These are phyloP conservation scores for Drosophila mulleri DNA, from an alignment of 2,888 invertebrate genomes.

Conservation along the genomic window DNA sequence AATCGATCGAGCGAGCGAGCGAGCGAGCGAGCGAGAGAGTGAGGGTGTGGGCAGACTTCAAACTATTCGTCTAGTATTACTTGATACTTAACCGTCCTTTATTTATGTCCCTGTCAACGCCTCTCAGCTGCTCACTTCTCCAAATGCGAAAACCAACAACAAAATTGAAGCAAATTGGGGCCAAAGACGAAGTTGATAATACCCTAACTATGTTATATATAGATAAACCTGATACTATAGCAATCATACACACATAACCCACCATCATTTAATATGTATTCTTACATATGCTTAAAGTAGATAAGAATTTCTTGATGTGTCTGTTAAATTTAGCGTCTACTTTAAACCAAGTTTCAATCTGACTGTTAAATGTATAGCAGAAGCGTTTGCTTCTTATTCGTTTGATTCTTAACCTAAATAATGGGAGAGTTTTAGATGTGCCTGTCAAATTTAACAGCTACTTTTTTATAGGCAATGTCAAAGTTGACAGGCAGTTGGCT, in stretches of 20 bases:
- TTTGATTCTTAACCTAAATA: not conserved
- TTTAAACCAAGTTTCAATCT: too few relatives aligned
- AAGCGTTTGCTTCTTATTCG: not conserved
- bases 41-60: constrained; percentile 27
- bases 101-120: constrained; percentile 83
- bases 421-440: too few relatives aligned
- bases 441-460: not conserved
- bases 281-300: too few relatives aligned
- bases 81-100: constrained; percentile 73
- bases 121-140: constrained; percentile 78
- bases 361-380: not conserved
- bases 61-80: constrained; percentile 79
- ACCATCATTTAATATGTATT: not conserved
- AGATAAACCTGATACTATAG: too few relatives aligned
- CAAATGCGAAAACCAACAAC: constrained; percentile 34
- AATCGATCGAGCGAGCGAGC: not conserved
- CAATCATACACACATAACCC: too few relatives aligned
- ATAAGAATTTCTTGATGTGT: not conserved
- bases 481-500: not conserved
- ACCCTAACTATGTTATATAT: not conserved
- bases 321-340: not conserved
- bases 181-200: not conserved
- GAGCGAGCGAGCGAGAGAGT: not conserved
- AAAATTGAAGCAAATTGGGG: not conserved
- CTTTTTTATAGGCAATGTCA: not conserved